A percentile compares a stretch with the other conserved stretches of the same genome.
These are phyloP conservation scores for Drosophila histrio DNA, from an alignment of 2,888 invertebrate genomes.

Conservation along the genomic window DNA sequence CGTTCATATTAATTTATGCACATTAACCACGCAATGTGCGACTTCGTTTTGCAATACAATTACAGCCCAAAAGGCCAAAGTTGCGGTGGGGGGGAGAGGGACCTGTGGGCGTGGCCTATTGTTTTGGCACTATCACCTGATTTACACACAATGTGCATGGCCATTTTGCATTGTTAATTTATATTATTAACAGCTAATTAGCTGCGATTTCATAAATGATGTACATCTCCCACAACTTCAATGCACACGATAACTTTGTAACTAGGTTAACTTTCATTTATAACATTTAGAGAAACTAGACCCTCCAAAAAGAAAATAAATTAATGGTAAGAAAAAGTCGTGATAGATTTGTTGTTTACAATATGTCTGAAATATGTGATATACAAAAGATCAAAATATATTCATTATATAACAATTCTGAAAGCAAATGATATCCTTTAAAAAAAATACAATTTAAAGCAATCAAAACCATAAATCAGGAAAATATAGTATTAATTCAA, in stretches of 20 bases:
- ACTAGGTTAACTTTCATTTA: constrained; percentile 1
- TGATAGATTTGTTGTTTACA: too few species aligned
- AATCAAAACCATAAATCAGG: too few species aligned
- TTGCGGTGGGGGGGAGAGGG: too few species aligned
- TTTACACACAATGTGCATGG: constrained; percentile 64
- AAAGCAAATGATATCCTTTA: too few species aligned
- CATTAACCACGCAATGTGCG: constrained; percentile 66
- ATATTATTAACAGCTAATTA: constrained; percentile 77
- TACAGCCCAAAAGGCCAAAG: constrained; percentile 9
- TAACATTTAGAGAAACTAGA: neutral
- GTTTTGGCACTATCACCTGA: constrained; percentile 52
- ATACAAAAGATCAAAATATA: too few species aligned
- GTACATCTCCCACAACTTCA: constrained; percentile 2
- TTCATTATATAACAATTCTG: too few species aligned
- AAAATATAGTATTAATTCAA: too few species aligned
- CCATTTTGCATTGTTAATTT: constrained; percentile 64
- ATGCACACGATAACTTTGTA: neutral
- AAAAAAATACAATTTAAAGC: too few species aligned
- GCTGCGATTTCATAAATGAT: constrained; percentile 65
- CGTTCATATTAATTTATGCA: constrained; percentile 70
- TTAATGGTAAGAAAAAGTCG: neutral
- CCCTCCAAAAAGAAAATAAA: neutral
- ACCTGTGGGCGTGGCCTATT: constrained; percentile 29
- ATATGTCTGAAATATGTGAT: too few species aligned
- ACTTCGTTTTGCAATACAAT: constrained; percentile 51